Evolutionary conservation across 2,888 invertebrate genomes (phyloP), one percentile per base, ranked within the genome.

Genomic region (Tubulanus polymorphus): DNA sequence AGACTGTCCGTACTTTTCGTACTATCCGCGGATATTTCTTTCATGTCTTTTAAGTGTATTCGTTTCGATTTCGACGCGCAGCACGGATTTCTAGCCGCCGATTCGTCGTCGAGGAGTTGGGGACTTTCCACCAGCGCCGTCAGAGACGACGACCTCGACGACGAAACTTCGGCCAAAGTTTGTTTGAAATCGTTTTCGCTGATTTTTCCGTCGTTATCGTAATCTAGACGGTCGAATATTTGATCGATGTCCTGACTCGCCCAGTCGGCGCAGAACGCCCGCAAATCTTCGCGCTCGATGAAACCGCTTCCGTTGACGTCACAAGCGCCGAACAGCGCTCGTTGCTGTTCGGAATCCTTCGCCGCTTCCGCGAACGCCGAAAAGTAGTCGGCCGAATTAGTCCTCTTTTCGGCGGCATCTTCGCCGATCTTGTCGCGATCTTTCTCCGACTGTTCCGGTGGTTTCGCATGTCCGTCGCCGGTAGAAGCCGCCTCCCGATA

Each of bases 181-280:
- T 49, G 15, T 27, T 37, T 47, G 30, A 57, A 32, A 25, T 70
- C 65, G n/a, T 60, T 47, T 37, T 61, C 52, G n/a, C 63, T 64
- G 25, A 72, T 64, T 15, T 63, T 53, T n/a, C 68, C 70, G 48
- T 72, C 70, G n/a, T 64, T 64, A 47, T 70, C 66, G 35, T 61
- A 64, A 50, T 72, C 72, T 20, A 72, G 53, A 15, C 68, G 68
- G 2, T 57, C 47, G 53, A 72, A 70, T 25, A 70, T 65, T 20
- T 68, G 65, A 27, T 70, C 69, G 28, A 68, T 54, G 37, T 72
- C 72, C 6, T 66, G 57, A 1, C 62, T 55, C 6, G 66, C 62
- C 8, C 70, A 58, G 35, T 63, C 62, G 20, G 54, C 54, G 5
- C 65, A 63, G 2, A 69, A 56, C 25, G 61, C 63, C 6, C 56